phyloP scores from a whole-genome alignment of 2,113 vertebrate genomes.

The Benitochromis conjunctus region DNA sequence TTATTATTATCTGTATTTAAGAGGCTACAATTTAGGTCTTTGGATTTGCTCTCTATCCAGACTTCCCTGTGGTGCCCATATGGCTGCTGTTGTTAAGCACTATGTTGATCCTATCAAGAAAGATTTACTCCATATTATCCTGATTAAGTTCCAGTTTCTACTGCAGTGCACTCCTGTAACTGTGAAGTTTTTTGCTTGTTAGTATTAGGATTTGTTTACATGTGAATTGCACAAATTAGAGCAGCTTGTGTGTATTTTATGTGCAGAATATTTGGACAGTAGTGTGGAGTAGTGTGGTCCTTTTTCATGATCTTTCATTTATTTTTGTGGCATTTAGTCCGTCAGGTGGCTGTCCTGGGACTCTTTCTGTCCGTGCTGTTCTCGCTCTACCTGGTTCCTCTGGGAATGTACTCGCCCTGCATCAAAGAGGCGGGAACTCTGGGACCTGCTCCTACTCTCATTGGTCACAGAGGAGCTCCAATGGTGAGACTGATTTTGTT shows the following conservation, averaged over 20 bases:
- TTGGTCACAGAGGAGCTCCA: slow-evolving; percentile 90
- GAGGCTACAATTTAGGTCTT: neutral
- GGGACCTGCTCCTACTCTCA: slow-evolving; percentile 80
- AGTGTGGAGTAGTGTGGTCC: too few species aligned
- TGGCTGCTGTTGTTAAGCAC: neutral
- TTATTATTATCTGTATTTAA: neutral
- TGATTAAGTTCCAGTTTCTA: neutral
- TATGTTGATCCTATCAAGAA: neutral
- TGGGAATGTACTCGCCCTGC: slow-evolving; percentile 91
- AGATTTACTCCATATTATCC: neutral
- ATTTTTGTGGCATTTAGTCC: slow-evolving; percentile 68
- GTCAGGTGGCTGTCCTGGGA: slow-evolving; percentile 76
- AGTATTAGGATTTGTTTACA: neutral
- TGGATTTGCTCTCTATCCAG: neutral
- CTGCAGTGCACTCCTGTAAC: neutral
- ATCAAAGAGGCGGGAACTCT: slow-evolving; percentile 81
- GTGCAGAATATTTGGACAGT: neutral
- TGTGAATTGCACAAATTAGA: neutral
- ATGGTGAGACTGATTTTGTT: slow-evolving; percentile 72
- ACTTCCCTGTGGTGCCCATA: neutral
- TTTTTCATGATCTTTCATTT: neutral
- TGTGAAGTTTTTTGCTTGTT: neutral
- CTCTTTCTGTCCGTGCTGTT: slow-evolving; percentile 82
- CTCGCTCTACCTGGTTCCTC: slow-evolving; percentile 83
- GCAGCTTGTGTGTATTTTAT: neutral